Percentiles rank a stretch among this genome's conserved stretches.
phyloP scores from a whole-genome alignment of 2,888 invertebrate genomes.

The Anoncus sp. region DNA sequence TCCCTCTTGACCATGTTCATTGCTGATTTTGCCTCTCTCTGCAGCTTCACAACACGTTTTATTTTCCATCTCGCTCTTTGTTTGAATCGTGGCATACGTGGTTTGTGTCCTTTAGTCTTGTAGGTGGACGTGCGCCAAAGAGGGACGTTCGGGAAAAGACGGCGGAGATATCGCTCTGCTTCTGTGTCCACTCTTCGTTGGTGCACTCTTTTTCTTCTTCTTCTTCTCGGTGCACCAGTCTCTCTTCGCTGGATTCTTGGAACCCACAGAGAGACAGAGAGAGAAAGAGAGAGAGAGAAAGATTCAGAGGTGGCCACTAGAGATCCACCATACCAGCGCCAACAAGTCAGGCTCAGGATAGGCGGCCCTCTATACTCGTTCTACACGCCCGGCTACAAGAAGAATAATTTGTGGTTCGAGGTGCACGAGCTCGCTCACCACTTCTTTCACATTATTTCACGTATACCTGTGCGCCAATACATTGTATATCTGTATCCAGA shows the following conservation, averaged over 20 bases:
- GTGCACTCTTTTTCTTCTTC: slow-evolving; percentile 10
- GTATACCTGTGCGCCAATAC: neutral
- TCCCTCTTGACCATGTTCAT: slow-evolving; percentile 29
- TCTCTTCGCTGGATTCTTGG: slow-evolving; percentile 52
- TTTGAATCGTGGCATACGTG: slow-evolving; percentile 78
- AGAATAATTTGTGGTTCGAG: slow-evolving; percentile 81
- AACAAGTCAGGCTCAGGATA: slow-evolving; percentile 49
- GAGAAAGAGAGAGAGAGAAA: too few relatives aligned
- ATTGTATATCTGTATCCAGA: neutral
- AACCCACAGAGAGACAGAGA: slow-evolving; percentile 39
- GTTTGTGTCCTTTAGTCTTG: slow-evolving; percentile 30
- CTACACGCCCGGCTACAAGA: slow-evolving; percentile 75
- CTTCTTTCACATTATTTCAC: slow-evolving; percentile 41
- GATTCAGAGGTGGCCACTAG: slow-evolving; percentile 42
- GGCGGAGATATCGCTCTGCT: slow-evolving; percentile 70
- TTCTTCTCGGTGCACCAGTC: slow-evolving; percentile 11
- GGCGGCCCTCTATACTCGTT: slow-evolving; percentile 56
- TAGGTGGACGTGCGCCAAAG: slow-evolving; percentile 66
- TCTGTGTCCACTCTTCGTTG: slow-evolving; percentile 55
- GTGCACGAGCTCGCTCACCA: slow-evolving; percentile 72
- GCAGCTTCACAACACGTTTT: slow-evolving; percentile 23
- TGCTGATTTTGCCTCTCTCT: slow-evolving; percentile 39
- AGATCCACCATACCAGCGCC: slow-evolving; percentile 48
- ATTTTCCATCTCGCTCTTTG: slow-evolving; percentile 47
- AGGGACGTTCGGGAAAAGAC: slow-evolving; percentile 73